Base-by-base conservation (phyloP, 1,140 invertebrate species). In the Papilio machaon region DNA sequence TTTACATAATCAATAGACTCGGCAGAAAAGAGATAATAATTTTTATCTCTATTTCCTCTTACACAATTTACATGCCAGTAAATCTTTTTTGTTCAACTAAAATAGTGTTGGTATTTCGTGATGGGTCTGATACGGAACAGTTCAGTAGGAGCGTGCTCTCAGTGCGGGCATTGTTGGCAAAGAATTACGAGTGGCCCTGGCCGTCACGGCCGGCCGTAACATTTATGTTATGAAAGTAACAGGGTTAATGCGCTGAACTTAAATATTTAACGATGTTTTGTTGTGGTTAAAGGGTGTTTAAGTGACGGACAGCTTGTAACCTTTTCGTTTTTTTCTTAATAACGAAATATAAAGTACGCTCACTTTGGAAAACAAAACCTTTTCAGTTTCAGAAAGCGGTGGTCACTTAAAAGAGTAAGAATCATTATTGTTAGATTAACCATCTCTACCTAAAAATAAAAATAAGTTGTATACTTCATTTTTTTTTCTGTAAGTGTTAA, bases 141-240 rank as follows among this genome's bases (percentile, higher is more conserved):
- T 75, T 76, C 74, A 11, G 74, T 54, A 76, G 74, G 74, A 46
- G 74, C 46, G 23, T 76, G 47, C 54, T 73, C n/a, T 70, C 30
- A 15, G 75, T 38, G 19, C 13, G 19, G n/a, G 46, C 79, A 80
- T 82, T 85, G 81, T 85, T 83, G 82, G 81, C 80, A 82, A 79
- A 82, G 79, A 85, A 80, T 85, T 82, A 85, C 67, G 49, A 79
- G 75, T 77, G 76, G 49, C 80, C 74, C 64, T 73, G 60, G 46
- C 58, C 79, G 81, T 52, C 75, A 58, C 47, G 75, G 67, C 75
- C 49, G 38, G 58, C 75, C 49, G 64, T 78, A 81, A 49, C 60
- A 17, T 58, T 76, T 67, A 54, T 83, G 23, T 47, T 64, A 74
- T 70, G 64, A 70, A 70, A 70, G 64, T 60, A 60, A 60, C 58